A percentile compares a stretch with the other conserved stretches of the same genome.
These are phyloP conservation scores for Xestia rhomboidea DNA, from an alignment of 2,888 invertebrate species.

Conservation along the genomic window DNA sequence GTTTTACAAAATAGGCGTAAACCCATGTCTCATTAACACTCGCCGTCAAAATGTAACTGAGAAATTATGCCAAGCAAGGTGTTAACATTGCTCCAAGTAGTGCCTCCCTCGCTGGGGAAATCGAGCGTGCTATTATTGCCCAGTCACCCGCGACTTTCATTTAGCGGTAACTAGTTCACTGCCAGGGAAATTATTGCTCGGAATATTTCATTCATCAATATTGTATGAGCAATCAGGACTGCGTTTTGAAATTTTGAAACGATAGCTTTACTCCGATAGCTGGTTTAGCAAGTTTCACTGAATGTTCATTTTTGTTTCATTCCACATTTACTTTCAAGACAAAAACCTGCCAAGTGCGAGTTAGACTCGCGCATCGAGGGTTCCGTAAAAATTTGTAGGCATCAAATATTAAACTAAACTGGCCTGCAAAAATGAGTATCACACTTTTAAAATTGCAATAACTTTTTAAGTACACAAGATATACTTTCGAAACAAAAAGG, in stretches of 20 bases:
- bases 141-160: conserved; percentile 60
- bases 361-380: too few relatives aligned
- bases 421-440: too few relatives aligned
- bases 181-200: conserved; percentile 36
- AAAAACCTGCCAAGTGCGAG: too few relatives aligned
- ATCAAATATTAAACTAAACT: too few relatives aligned
- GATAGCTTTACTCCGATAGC: not conserved
- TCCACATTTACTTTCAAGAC: not conserved
- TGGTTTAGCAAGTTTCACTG: not conserved
- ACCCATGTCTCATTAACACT: conserved; percentile 16
- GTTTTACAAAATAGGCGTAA: not conserved
- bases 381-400: too few relatives aligned
- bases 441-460: too few relatives aligned
- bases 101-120: conserved; percentile 46
- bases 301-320: not conserved
- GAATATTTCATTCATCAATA: conserved; percentile 40
- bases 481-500: too few relatives aligned
- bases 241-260: conserved; percentile 8
- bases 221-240: not conserved
- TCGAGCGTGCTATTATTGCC: conserved; percentile 57
- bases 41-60: conserved; percentile 28
- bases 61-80: conserved; percentile 47
- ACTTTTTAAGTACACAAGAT: too few relatives aligned
- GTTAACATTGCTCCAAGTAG: conserved; percentile 42
- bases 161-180: conserved; percentile 53